Base-by-base conservation (phyloP, 2,113 vertebrate genomes). In the Acanthisitta chloris region DNA sequence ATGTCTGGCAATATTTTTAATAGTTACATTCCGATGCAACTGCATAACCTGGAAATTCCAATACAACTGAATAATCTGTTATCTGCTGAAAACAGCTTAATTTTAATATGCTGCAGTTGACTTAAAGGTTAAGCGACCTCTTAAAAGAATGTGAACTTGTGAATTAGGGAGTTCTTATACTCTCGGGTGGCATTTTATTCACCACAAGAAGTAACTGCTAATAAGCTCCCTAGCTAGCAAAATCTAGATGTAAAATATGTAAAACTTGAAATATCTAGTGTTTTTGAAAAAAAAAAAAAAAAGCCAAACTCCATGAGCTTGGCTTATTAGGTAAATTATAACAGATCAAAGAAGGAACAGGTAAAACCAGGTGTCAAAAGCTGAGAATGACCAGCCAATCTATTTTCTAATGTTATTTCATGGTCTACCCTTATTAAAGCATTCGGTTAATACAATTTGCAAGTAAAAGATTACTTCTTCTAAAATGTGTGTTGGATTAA, bases 51-150 rank as follows among this genome's bases (percentile, higher is more conserved):
- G 88, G 46, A 94, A 96, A 97, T 96, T 94, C 89, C 81, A 78
- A 33, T 71, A 72, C 71, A 91, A 74, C 51, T 66, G 45, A 76
- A 92, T 91, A 94, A 95, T 73, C 92, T 86, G 46, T 95, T 92
- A 91, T 95, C 93, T 89, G 71, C 86, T 90, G 84, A 96, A 97
- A 97, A 86, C 71, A 96, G 88, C 93, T 87, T 93, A 90, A 90
- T 95, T 59, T 96, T 98, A 96, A 96, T 96, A 90, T 78, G 91
- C 81, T 96, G 42, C 90, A 93, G 96, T 95, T 96, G 72, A 97
- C 82, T 96, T 96, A 94, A 96, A 97, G 90, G 83, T 97, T 97
- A 96, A 97, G 94, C 91, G 87, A 98, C 94, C 84, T 97, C 91
- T 96, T 96, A 97, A 84, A 98, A 97, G 94, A 95, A 96, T 96